Percentiles rank a stretch among this genome's conserved stretches.
Conservation (phyloP, 2,888 invertebrate genomes). For the Drosophila demipolita region DNA sequence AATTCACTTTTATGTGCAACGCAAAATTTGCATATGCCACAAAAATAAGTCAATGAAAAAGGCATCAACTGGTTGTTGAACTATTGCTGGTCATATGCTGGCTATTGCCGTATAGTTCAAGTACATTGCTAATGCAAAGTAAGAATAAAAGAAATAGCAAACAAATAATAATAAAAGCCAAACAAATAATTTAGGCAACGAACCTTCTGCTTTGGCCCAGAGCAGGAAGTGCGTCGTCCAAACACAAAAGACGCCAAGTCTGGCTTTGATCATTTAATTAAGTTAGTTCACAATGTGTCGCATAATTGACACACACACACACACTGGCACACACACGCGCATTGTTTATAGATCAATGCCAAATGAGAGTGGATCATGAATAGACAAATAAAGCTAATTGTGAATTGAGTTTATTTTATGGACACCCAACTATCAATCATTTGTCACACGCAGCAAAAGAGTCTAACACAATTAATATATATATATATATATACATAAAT, state of each 20-base stretch:
- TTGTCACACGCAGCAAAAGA: conserved; percentile 47
- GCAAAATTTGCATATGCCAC: conserved; percentile 46
- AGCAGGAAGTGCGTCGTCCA: conserved; percentile 62
- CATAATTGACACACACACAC: conserved; percentile 42
- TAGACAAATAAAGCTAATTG: conserved; percentile 58
- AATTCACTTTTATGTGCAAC: conserved; percentile 71
- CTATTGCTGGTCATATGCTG: conserved; percentile 15
- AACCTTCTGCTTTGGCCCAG: conserved; percentile 37
- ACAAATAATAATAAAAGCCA: conserved; percentile 17
- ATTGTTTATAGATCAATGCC: conserved; percentile 41
- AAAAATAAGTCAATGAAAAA: conserved; percentile 46
- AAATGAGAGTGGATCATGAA: conserved; percentile 35
- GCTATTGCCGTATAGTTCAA: conserved; percentile 3
- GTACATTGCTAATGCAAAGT: background rate
- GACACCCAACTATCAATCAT: conserved; percentile 63
- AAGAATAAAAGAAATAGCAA: background rate
- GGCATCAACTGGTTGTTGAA: conserved; percentile 79
- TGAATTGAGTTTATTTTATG: conserved; percentile 27
- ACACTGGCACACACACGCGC: conserved; percentile 1
- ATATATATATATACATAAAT: background rate
- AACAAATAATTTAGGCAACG: conserved; percentile 56
- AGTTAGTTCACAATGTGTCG: conserved; percentile 38
- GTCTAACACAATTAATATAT: background rate
- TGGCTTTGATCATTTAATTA: conserved; percentile 23
- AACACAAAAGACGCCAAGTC: conserved; percentile 4